These are phyloP conservation scores for Poecilia velifera DNA, from an alignment of 2,797 vertebrate species.

Conservation along the genomic window DNA sequence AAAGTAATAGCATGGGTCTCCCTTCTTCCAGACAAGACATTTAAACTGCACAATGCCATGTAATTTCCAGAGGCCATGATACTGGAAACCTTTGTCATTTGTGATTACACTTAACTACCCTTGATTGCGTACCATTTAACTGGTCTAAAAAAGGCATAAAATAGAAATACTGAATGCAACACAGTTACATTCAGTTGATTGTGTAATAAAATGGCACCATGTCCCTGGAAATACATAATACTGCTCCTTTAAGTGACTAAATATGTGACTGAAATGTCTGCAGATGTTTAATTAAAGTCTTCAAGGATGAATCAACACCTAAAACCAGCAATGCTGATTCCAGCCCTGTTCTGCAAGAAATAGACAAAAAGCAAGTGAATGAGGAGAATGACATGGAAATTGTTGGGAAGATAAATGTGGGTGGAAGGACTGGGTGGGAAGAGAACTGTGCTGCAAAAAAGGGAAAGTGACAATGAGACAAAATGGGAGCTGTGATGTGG, in stretches of 20 bases:
- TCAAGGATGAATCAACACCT: slow-evolving; percentile 61
- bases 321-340: slow-evolving; percentile 52
- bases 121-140: slow-evolving; percentile 1
- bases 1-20: slow-evolving; percentile 45
- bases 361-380: slow-evolving; percentile 19
- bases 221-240: no score
- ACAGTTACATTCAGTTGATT: no score
- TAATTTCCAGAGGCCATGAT: slow-evolving; percentile 5
- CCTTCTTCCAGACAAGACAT: slow-evolving; percentile 39
- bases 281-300: slow-evolving; percentile 77
- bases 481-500: slow-evolving; percentile 46
- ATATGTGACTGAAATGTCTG: slow-evolving; percentile 33
- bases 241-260: slow-evolving; percentile 10
- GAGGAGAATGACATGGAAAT: slow-evolving; percentile 49
- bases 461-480: slow-evolving; percentile 43
- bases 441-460: slow-evolving; percentile 24
- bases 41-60: slow-evolving; percentile 16
- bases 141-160: not conserved
- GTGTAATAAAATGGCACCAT: no score
- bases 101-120: slow-evolving; percentile 1
- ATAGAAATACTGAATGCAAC: not conserved
- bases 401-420: slow-evolving; percentile 43
- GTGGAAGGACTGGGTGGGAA: slow-evolving; percentile 23
- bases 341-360: slow-evolving; percentile 33
- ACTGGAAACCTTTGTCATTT: slow-evolving; percentile 2